Evolutionary conservation across 2,113 vertebrate genomes (phyloP).

Genomic region (Gorsachius goisagi): DNA sequence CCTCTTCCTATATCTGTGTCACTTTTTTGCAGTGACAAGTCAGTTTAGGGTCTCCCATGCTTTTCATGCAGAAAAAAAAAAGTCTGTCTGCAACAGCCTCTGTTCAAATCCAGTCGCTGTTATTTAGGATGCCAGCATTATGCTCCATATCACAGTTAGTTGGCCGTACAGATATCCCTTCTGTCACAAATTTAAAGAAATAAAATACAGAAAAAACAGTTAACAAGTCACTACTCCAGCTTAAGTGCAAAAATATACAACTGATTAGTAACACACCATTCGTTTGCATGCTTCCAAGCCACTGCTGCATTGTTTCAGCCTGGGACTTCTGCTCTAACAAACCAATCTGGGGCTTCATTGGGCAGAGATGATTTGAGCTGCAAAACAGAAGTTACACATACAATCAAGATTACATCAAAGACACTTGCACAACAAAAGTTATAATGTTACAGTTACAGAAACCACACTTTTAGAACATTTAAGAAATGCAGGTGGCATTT

Average conservation of each 20-base stretch:
- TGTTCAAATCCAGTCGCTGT: not conserved
- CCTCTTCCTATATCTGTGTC: not conserved
- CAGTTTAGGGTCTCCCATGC: not conserved
- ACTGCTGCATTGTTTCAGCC: constrained; percentile 80
- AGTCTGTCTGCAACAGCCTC: not conserved
- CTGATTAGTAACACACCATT: constrained; percentile 44
- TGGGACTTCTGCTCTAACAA: constrained; percentile 78
- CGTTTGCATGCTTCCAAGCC: constrained; percentile 82
- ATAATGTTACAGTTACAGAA: not conserved
- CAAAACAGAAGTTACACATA: constrained; percentile 3
- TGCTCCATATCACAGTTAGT: not conserved
- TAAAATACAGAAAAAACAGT: not conserved
- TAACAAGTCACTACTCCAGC: not conserved
- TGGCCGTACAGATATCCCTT: not conserved
- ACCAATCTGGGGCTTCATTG: constrained; percentile 72
- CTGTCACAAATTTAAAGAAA: not conserved
- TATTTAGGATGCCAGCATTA: not conserved
- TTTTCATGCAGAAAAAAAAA: not conserved
- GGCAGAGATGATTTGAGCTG: constrained; percentile 78
- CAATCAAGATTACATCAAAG: not conserved
- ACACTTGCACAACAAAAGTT: not conserved
- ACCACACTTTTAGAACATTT: not conserved
- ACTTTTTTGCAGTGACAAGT: not conserved
- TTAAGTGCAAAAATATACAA: not conserved
- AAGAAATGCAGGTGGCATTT: not conserved